These are phyloP conservation scores for Eurytoma adleriae DNA, from an alignment of 2,888 invertebrate species.

Conservation along the genomic window DNA sequence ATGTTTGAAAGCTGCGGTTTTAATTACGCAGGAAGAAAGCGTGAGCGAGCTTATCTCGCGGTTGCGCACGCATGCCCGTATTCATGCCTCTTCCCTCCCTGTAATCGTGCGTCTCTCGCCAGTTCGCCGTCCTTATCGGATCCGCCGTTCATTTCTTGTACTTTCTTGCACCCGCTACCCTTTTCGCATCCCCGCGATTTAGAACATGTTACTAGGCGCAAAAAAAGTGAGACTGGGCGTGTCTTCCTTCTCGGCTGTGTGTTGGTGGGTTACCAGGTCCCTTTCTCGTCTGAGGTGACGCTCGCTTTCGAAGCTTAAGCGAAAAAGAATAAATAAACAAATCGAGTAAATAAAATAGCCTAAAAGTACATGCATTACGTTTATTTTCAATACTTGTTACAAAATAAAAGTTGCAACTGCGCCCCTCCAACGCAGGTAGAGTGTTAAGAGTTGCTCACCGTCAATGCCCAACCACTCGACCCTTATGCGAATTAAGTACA, in stretches of 20 bases:
- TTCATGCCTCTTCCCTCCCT: constrained; percentile 46
- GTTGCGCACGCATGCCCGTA: constrained; percentile 49
- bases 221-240: constrained; percentile 17
- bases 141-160: background rate
- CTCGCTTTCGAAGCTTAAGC: too few relatives aligned
- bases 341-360: too few relatives aligned
- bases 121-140: constrained; percentile 33
- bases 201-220: constrained; percentile 24
- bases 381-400: background rate
- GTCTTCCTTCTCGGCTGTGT: constrained; percentile 22
- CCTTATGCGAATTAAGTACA: too few relatives aligned
- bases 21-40: constrained; percentile 75
- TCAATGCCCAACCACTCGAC: too few relatives aligned
- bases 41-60: constrained; percentile 62
- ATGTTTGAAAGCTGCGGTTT: constrained; percentile 68
- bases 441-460: too few relatives aligned
- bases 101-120: constrained; percentile 35
- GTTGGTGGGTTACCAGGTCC: constrained; percentile 51
- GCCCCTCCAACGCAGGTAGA: too few relatives aligned
- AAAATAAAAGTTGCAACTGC: background rate
- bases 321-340: too few relatives aligned
- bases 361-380: too few relatives aligned
- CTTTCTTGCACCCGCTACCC: constrained; percentile 20
- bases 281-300: too few relatives aligned
- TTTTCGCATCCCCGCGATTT: constrained; percentile 39